Percentiles rank a stretch among this genome's conserved stretches.
Evolutionary conservation across 2,888 invertebrate species (phyloP).

Genomic region (Limnephilus marmoratus): DNA sequence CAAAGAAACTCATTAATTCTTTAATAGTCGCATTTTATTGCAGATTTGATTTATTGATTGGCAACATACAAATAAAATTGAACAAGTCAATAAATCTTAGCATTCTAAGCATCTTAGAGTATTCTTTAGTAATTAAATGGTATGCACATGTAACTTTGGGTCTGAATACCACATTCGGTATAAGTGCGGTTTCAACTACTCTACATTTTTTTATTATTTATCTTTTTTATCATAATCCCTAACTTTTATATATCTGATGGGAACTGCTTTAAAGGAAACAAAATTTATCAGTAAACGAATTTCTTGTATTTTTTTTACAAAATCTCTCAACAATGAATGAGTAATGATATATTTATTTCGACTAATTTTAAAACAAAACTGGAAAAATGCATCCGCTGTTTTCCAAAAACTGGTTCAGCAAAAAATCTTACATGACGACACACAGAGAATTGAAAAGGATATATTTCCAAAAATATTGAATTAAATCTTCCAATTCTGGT

Average conservation of each 20-base stretch:
- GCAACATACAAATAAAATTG: background rate
- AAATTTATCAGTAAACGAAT: no score
- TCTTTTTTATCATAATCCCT: no score
- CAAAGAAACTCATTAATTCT: background rate
- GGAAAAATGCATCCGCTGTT: background rate
- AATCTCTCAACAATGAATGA: no score
- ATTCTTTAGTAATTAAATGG: no score
- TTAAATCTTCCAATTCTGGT: background rate
- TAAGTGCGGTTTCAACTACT: background rate
- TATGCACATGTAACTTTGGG: background rate
- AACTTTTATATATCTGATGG: no score
- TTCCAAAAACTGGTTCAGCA: background rate
- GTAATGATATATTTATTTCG: no score
- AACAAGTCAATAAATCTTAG: background rate
- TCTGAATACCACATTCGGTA: background rate
- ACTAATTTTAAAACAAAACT: no score
- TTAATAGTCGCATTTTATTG: background rate
- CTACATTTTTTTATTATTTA: no score
- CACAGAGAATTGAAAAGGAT: background rate
- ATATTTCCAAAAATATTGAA: background rate
- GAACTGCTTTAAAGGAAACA: no score
- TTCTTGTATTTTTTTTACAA: no score
- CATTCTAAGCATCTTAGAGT: no score
- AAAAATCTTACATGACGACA: background rate
- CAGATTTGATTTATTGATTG: background rate